phyloP scores from a whole-genome alignment of 2,888 invertebrate species.

The Capitulum mitella region DNA sequence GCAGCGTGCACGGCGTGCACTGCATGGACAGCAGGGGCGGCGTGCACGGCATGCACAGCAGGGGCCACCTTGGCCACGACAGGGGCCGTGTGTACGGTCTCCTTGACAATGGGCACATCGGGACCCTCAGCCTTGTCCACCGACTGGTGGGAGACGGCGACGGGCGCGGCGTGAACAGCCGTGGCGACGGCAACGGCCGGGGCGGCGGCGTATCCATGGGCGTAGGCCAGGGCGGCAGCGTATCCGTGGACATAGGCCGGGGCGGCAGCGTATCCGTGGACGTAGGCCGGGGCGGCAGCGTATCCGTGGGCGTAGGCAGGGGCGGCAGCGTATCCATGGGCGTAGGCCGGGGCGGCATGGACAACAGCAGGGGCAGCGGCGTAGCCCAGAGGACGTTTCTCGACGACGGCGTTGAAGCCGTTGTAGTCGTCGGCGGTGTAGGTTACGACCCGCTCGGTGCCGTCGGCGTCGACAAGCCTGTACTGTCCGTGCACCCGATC shows the following conservation, averaged over 20 bases:
- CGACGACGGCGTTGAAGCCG: conserved; percentile 37
- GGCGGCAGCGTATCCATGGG: background rate
- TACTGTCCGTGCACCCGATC: conserved; percentile 27
- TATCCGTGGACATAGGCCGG: background rate
- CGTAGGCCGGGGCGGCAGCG: background rate
- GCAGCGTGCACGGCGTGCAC: no score
- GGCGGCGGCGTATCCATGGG: background rate
- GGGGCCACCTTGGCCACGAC: no score
- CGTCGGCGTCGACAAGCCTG: conserved; percentile 27
- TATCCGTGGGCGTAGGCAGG: background rate
- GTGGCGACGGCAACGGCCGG: background rate
- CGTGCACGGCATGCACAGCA: no score
- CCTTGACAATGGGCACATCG: no score
- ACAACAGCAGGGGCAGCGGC: conserved; percentile 27
- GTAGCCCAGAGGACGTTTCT: conserved; percentile 36
- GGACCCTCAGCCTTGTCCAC: no score
- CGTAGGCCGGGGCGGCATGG: no score
- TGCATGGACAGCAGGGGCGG: no score
- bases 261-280: background rate
- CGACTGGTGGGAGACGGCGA: no score
- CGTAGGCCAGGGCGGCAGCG: conserved; percentile 11
- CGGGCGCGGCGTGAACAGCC: no score
- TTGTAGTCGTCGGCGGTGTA: conserved; percentile 35
- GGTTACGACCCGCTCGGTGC: conserved; percentile 28
- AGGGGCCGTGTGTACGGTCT: no score